Base-by-base conservation (phyloP, 37 sponge, comb jelly and placozoan genomes). In the Diacarnus erythraeanus region DNA sequence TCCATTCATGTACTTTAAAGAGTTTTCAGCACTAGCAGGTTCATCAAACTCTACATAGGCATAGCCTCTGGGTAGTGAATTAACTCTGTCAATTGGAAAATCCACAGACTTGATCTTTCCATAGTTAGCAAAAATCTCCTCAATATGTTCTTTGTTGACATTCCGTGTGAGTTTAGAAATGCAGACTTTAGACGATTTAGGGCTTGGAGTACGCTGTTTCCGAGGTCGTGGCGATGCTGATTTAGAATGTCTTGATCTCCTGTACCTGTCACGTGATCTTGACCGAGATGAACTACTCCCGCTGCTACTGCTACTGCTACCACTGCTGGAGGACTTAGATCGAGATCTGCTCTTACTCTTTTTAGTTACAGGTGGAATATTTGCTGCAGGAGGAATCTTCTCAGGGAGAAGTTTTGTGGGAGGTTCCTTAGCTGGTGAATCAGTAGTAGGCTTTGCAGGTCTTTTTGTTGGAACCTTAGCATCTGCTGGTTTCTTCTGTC, bases 21-120 rank as follows among this genome's bases (percentile, higher is more conserved):
- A 90, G 33, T 72, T 71, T 22, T 76, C 43, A 3, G 93, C 96
- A 40, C 84, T 59, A 21, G 78, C 84, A 5, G 81, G 64, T 23
- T 31, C 44, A 21, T 92, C 86, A 75, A 63, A 95, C 9, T 95
- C 93, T 8, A 95, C 78, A 77, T 92, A 95, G 56, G 87, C 96
- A 76, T 82, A 80, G 33, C 93, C 93, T 60, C 89, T 47, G 10
- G 91, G 73, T 20, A 95, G 74, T 21, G 57, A 61, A 42, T 89
- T 92, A 10, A 76, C 41, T 36, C 90, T 64, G 67, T 94, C 94
- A 2, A 91, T 29, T 3, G 96, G 96, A 10, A 95, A 47, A 47
- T 95, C 93, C 0, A 95, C 84, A 0, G 66, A 41, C 44, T 74
- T 80, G 15, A 95, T 42, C 30, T 81, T 80, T 18, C 96, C 96